Evolutionary conservation across 2,797 vertebrate species (phyloP), one percentile per base, ranked within the genome.

Genomic region (Phoxinus dragarum): DNA sequence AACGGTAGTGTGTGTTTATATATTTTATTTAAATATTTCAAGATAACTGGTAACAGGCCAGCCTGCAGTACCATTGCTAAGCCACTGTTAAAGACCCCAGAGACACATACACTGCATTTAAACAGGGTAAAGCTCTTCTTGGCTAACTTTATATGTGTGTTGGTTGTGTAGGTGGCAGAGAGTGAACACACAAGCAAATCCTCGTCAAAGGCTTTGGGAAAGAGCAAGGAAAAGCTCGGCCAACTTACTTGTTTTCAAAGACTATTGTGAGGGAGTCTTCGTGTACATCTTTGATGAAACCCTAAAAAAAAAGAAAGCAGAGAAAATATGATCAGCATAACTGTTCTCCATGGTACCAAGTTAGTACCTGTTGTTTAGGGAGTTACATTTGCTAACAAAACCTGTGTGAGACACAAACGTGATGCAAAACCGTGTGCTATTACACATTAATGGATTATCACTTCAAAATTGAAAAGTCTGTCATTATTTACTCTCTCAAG

Each of bases 171-270:
- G 42, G 56, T 75, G 52, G n/a, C 59, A 38, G 71, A 75, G 16
- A 31, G 44, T 66, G 9, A 52, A 75, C 19, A 34, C 31, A 49
- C 31, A n/a, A 47, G 21, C 59, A 74, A 19, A 34, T 14, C 31
- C 12, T 72, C 40, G 40, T 34, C 2, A 40, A 23, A 49, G 36
- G 40, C 19, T 61, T 47, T 36, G 19, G 36, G 17, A 69, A 56
- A 61, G 21, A 64, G 40, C 27, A 2, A 14, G 49, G 61, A 74
- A 56, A 72, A n/a, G 6, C 14, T 64, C 7, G 6, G 64, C 74
- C 11, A 74, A 95, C 97, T 96, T 96, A 98, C 97, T 98, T 98
- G 96, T 98, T 98, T 94, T 97, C 97, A 92, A 98, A 98, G 88
- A 96, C 95, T 90, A 98, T 97, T 83, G 97, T 97, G 91, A 98